These are phyloP conservation scores for Oryzias javanicus DNA, from an alignment of 2,113 vertebrate species.

Conservation along the genomic window DNA sequence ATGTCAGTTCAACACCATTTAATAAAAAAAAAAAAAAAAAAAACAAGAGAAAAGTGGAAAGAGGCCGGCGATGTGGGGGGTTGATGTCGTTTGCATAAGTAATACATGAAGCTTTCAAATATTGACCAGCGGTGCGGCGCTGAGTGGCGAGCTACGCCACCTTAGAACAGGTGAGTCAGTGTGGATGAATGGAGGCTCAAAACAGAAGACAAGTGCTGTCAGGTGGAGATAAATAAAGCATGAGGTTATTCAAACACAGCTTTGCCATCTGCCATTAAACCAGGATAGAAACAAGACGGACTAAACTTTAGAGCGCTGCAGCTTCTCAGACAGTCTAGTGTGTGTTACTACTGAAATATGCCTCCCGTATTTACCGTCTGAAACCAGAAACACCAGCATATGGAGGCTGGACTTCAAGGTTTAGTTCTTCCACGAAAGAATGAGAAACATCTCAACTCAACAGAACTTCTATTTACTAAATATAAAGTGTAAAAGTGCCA, in stretches of 20 bases:
- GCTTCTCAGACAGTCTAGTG: too few species aligned
- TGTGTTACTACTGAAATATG: too few species aligned
- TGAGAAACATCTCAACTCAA: too few species aligned
- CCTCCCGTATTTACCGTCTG: too few species aligned
- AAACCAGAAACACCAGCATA: too few species aligned
- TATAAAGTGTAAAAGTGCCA: too few species aligned
- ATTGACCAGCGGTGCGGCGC: slow-evolving; percentile 47
- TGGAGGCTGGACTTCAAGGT: too few species aligned
- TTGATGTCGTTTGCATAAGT: slow-evolving; percentile 40
- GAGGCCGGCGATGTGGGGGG: background rate
- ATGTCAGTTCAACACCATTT: slow-evolving; percentile 1
- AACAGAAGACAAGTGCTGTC: slow-evolving; percentile 49
- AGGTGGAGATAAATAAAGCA: slow-evolving; percentile 55
- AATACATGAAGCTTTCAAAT: slow-evolving; percentile 63
- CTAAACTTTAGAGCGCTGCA: too few species aligned
- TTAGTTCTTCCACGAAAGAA: too few species aligned
- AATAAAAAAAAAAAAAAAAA: background rate
- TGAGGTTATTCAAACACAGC: slow-evolving; percentile 36
- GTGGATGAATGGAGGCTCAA: slow-evolving; percentile 44
- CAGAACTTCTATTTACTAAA: too few species aligned
- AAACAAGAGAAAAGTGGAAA: too few species aligned
- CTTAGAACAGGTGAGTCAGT: slow-evolving; percentile 52
- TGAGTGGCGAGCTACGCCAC: slow-evolving; percentile 26
- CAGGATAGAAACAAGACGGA: slow-evolving; percentile 11
- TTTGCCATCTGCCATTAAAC: slow-evolving; percentile 51